Evolutionary conservation across 1,140 invertebrate species (phyloP), one percentile per base, ranked within the genome.

Genomic region (Globodera ellingtonae): DNA sequence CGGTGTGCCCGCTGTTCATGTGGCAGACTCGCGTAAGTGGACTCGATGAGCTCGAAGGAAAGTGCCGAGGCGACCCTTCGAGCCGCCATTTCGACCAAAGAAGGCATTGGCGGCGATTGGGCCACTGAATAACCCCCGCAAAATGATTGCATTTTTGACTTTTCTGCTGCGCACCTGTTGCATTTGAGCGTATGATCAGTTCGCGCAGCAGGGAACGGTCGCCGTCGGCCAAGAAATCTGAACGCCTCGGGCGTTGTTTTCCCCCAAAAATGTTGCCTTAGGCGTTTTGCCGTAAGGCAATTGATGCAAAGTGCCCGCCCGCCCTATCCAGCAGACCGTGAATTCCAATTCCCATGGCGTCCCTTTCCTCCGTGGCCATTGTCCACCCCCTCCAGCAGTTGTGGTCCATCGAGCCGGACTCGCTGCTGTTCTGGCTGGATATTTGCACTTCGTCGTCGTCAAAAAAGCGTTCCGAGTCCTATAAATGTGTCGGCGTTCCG

Each of bases 391-490:
- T 18, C 75, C 75, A 77, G 24, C 56, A 62, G 9, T 83, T 86
- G 21, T 80, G 82, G 72, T 82, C 77, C 15, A 83, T 35, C n/a
- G 82, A 85, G 8, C 81, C 84, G 13, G 65, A 81, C 65, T 83
- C 82, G 13, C 75, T 75, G 56, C 56, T 69, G 67, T 70, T 70
- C 18, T 77, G 75, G 72, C 79, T 56, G n/a, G 83, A 80, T 72
- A 73, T 44, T 78, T 84, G 75, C 72, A 86, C 46, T 76, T 47
- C 67, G 84, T 77, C 84, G 65, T 83, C 82, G 35, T 83, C 82
- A 46, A 83, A 81, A 65, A 83, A 83, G 6, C 82, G 80, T 65
- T 83, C 82, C 13, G 82, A 83, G 56, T 83, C 82, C 82, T 83
- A 21, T 62, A 18, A 13, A 18, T n/a, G 9, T 15, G 52, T 52